These are phyloP conservation scores for Drosophila albomicans DNA, from an alignment of 1,140 invertebrate genomes.

Conservation along the genomic window DNA sequence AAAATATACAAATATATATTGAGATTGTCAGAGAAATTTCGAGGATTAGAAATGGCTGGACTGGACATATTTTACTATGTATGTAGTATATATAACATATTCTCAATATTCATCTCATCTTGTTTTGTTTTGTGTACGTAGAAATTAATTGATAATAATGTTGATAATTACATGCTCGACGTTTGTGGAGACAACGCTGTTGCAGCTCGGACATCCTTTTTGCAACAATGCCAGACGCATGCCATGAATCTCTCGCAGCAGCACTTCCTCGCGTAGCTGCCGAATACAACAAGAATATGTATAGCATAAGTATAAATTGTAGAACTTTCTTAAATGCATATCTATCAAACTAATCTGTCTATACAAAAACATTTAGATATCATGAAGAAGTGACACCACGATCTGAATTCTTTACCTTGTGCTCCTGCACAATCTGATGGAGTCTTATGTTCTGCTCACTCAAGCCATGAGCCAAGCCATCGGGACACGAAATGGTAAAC, in stretches of 20 bases:
- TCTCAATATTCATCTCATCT: constrained; percentile 36
- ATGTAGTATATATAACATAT: constrained; percentile 11
- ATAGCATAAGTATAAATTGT: too few species aligned
- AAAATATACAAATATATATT: too few species aligned
- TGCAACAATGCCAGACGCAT: constrained; percentile 89
- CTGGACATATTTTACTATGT: neutral
- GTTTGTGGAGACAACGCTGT: constrained; percentile 71
- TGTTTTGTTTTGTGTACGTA: constrained; percentile 9
- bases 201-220: constrained; percentile 88
- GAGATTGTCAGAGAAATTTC: constrained; percentile 20
- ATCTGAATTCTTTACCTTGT: constrained; percentile 87
- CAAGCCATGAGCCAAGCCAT: constrained; percentile 91
- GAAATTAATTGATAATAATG: neutral
- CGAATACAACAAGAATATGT: too few species aligned
- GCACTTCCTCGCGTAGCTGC: constrained; percentile 89
- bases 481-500: constrained; percentile 86
- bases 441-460: constrained; percentile 92
- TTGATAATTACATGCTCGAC: constrained; percentile 78
- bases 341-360: too few species aligned
- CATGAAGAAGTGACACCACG: neutral
- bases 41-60: constrained; percentile 33
- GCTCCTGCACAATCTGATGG: constrained; percentile 91
- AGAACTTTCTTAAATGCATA: too few species aligned
- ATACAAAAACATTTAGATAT: too few species aligned
- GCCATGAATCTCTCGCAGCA: constrained; percentile 90